Conservation (phyloP, 1,140 invertebrate species). For the Apis cerana region DNA sequence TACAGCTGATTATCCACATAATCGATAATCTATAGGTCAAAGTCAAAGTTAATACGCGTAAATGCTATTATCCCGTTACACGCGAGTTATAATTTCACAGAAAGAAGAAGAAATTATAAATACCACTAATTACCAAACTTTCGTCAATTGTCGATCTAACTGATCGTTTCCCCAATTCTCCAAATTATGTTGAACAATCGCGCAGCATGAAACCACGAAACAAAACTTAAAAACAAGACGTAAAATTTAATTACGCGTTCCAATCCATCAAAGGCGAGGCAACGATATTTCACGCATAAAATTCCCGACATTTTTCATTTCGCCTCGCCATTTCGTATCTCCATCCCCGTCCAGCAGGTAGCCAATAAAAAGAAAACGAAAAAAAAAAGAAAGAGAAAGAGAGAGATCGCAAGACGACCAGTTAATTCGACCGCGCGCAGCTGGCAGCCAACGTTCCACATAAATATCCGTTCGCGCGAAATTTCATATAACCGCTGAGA, state of each 20-base stretch:
- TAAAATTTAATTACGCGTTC: no score
- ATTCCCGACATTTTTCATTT: not conserved
- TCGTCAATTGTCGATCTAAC: no score
- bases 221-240: no score
- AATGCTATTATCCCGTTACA: no score
- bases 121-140: no score
- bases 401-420: constrained; percentile 2
- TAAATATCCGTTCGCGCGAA: not conserved
- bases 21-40: constrained; percentile 27
- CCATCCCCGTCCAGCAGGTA: not conserved
- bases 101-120: no score
- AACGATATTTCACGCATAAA: not conserved
- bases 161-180: no score
- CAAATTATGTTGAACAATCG: no score
- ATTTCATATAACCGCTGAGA: constrained; percentile 51
- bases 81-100: no score
- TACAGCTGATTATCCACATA: constrained; percentile 41
- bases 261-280: not conserved
- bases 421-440: constrained; percentile 5
- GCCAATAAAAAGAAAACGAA: constrained; percentile 10
- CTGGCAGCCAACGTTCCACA: not conserved
- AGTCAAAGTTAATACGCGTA: constrained; percentile 20
- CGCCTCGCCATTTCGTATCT: not conserved
- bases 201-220: no score
- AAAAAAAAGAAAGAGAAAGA: no score